Evolutionary conservation across 2,888 invertebrate species (phyloP).

Genomic region (Drepana falcataria): DNA sequence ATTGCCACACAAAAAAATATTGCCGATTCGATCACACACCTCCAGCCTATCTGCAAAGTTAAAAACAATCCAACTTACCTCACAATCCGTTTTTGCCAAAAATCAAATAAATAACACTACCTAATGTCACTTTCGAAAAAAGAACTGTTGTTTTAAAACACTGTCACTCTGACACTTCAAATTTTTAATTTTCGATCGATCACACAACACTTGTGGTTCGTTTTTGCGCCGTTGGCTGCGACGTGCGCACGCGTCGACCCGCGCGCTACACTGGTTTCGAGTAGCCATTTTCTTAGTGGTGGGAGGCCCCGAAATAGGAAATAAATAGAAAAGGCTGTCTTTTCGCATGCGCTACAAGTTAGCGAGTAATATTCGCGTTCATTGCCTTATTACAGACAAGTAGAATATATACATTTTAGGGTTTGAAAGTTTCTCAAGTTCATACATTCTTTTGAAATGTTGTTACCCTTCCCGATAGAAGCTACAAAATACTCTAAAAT

Average conservation of each 20-base stretch:
- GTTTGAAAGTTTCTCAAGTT: no score
- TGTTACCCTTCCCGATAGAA: no score
- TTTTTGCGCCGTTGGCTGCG: constrained; percentile 26
- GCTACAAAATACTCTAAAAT: no score
- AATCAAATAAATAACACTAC: neutral
- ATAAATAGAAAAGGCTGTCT: constrained; percentile 53
- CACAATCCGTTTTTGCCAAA: constrained; percentile 54
- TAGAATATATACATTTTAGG: no score
- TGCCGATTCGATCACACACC: constrained; percentile 6
- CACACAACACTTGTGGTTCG: constrained; percentile 16
- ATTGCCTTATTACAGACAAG: constrained; percentile 3
- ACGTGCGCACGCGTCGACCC: constrained; percentile 58
- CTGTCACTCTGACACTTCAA: constrained; percentile 11
- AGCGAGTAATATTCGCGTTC: constrained; percentile 4
- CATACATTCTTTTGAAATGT: no score
- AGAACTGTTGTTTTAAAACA: neutral
- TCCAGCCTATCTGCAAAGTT: neutral
- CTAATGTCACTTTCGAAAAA: neutral
- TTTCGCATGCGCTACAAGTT: constrained; percentile 8
- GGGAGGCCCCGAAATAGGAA: constrained; percentile 56
- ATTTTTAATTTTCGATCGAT: constrained; percentile 27
- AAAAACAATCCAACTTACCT: constrained; percentile 50
- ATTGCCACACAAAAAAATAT: constrained; percentile 9
- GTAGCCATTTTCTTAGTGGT: constrained; percentile 67
- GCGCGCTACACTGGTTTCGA: constrained; percentile 59